Conservation (phyloP, 2,113 vertebrate species). For the Gymnocephalus cernua region DNA sequence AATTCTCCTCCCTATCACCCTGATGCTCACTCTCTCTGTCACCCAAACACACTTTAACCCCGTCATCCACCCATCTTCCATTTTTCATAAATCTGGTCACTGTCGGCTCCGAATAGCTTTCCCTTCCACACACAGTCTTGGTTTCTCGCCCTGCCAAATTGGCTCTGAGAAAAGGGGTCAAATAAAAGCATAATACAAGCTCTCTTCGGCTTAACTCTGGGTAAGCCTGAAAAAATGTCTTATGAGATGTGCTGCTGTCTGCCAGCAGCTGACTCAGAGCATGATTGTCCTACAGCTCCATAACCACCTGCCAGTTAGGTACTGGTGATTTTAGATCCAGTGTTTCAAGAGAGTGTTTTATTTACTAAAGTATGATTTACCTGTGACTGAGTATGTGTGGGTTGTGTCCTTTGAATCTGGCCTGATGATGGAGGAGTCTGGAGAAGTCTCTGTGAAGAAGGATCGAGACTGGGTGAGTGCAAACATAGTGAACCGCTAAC, state of each 20-base stretch:
- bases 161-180: slow-evolving; percentile 69
- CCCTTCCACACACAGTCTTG: slow-evolving; percentile 63
- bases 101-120: slow-evolving; percentile 30
- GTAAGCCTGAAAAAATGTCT: slow-evolving; percentile 65
- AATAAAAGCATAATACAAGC: slow-evolving; percentile 70
- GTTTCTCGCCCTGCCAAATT: slow-evolving; percentile 75
- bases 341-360: slow-evolving; percentile 1
- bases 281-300: slow-evolving; percentile 5
- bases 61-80: not conserved
- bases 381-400: slow-evolving; percentile 71
- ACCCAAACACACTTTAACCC: slow-evolving; percentile 8
- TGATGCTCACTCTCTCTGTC: slow-evolving; percentile 15
- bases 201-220: slow-evolving; percentile 51
- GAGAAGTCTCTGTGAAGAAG: slow-evolving; percentile 68
- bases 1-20: slow-evolving; percentile 18
- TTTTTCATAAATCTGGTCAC: slow-evolving; percentile 52
- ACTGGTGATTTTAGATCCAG: slow-evolving; percentile 17
- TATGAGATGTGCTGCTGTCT: slow-evolving; percentile 43
- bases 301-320: slow-evolving; percentile 15
- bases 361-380: slow-evolving; percentile 66
- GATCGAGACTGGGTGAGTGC: slow-evolving; percentile 13
- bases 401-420: slow-evolving; percentile 72
- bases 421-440: slow-evolving; percentile 59
- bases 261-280: slow-evolving; percentile 62
- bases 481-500: slow-evolving; percentile 39